A percentile compares a stretch with the other conserved stretches of the same genome.
Evolutionary conservation across 2,797 vertebrate species (phyloP).

Genomic region (Yasuhikotakia modesta): DNA sequence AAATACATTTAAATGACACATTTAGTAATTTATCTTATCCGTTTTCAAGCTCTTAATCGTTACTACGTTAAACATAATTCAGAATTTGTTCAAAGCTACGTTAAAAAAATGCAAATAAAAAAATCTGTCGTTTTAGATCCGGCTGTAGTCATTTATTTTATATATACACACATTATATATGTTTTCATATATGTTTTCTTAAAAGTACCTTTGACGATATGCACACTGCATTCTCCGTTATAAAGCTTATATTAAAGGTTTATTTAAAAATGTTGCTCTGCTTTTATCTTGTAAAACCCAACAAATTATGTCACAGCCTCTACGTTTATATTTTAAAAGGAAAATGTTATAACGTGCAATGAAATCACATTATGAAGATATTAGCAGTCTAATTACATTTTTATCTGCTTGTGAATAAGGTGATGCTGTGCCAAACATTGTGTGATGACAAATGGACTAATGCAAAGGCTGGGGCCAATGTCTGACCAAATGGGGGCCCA

Average conservation of each 20-base stretch:
- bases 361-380: constrained; percentile 52
- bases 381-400: constrained; percentile 52
- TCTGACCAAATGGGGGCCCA: constrained; percentile 60
- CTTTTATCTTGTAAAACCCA: neutral
- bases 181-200: neutral
- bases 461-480: constrained; percentile 66
- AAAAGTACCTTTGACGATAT: neutral
- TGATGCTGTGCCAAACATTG: constrained; percentile 57
- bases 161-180: too few relatives aligned
- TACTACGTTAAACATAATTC: neutral
- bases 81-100: neutral
- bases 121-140: neutral
- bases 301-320: constrained; percentile 9
- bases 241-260: neutral
- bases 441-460: constrained; percentile 54
- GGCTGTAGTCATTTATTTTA: neutral
- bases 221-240: neutral
- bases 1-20: neutral
- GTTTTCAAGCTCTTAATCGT: neutral
- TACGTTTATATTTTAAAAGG: constrained; percentile 23
- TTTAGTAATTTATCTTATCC: neutral
- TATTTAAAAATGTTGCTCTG: neutral
- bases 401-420: constrained; percentile 54
- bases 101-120: neutral
- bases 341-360: constrained; percentile 33